A percentile compares a stretch with the other conserved stretches of the same genome.
phyloP scores from a whole-genome alignment of 1,140 invertebrate genomes.

The Penaeus indicus region DNA sequence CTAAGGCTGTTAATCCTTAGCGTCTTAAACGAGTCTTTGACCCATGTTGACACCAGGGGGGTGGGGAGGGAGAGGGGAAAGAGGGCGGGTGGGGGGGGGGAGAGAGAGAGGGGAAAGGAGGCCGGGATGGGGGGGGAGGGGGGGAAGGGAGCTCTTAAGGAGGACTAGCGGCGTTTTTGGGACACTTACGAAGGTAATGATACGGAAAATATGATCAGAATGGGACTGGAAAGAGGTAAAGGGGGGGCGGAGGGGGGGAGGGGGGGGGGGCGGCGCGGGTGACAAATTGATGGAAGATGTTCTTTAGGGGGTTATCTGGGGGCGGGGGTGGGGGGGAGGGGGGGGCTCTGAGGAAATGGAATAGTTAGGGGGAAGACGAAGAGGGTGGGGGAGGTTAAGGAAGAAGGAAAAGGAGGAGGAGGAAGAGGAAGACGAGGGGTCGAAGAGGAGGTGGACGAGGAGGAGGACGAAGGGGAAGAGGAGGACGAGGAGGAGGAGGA shows the following conservation, averaged over 20 bases:
- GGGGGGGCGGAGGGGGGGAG: background rate
- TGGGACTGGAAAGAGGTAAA: slow-evolving; percentile 50
- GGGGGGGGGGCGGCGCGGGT: slow-evolving; percentile 8
- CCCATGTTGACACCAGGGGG: slow-evolving; percentile 30
- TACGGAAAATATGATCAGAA: slow-evolving; percentile 60
- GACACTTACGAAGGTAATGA: slow-evolving; percentile 60
- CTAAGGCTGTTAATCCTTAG: slow-evolving; percentile 50
- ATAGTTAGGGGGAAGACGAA: background rate
- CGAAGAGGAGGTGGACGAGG: background rate
- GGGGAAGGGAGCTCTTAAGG: too few species aligned
- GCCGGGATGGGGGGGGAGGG: background rate
- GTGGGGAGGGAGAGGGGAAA: background rate
- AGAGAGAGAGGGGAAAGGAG: background rate
- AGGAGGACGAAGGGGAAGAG: too few species aligned
- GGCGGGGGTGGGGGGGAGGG: background rate
- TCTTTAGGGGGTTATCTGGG: slow-evolving; percentile 35
- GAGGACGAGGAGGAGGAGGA: too few species aligned
- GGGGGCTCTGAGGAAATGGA: background rate
- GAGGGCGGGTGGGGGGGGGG: background rate
- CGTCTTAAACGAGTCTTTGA: slow-evolving; percentile 16
- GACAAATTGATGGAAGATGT: slow-evolving; percentile 57
- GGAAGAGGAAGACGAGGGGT: background rate
- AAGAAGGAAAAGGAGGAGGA: background rate
- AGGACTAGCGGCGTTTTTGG: background rate
- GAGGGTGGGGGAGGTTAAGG: background rate